Base-by-base conservation (phyloP, 2,113 vertebrate genomes). In the Centropus bengalensis region DNA sequence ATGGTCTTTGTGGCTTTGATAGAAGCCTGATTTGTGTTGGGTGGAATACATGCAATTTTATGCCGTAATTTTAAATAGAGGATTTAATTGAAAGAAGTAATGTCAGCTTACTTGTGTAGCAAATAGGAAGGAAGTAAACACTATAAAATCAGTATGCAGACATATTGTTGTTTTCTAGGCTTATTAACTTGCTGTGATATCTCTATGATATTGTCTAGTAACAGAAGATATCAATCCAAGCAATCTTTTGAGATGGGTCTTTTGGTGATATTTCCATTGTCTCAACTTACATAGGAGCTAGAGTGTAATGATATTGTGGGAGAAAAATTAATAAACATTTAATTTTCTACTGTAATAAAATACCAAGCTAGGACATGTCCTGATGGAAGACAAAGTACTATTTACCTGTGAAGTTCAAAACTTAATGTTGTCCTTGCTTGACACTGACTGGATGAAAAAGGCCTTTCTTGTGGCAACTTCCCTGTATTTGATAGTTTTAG, bases 41-140 rank as follows among this genome's bases (percentile, higher is more conserved):
- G 68, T 75, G 45, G 55, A 86, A 94, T 95, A 86, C 12, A 75
- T 90, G 64, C 42, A 86, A 78, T 94, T 93, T 93, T 85, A 81
- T 88, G 82, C 68, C 1, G 6, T 83, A 88, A 80, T 38, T 93
- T 94, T 88, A 93, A 93, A 90, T 63, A 70, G 36, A 38, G 44
- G 14, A 63, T 93, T 96, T 93, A 86, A 78, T 54, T 92, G 60
- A 76, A 94, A 94, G 93, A 66, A 67, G 32, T 79, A 85, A 87
- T 73, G 77, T 70, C 52, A 93, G 54, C 67, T 87, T 42, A 18
- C 55, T 88, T 42, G 28, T 86, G 40, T 59, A 80, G 64, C 51
- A 83, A 94, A 80, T 85, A 71, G 45, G 45, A 60, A 69, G 85
- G 58, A 89, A 76, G 38, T 86, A 88, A 94, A 77, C 59, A 62